phyloP scores from a whole-genome alignment of 2,888 invertebrate genomes.

The Dermolepida albohirtum region DNA sequence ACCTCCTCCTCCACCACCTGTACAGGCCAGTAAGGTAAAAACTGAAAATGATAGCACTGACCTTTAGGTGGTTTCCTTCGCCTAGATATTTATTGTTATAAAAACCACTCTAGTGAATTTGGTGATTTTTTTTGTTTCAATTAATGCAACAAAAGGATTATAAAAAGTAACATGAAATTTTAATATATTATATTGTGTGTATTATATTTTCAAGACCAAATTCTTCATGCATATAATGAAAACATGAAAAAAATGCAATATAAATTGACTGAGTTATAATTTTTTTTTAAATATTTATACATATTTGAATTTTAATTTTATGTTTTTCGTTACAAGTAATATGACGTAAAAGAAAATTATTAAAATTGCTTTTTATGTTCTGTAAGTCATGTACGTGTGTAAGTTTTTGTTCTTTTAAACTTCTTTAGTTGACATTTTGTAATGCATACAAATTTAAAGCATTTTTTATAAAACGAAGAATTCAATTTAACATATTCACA shows the following conservation, averaged over 20 bases:
- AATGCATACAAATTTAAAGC: background rate
- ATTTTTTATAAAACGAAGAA: background rate
- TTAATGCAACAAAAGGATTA: conserved; percentile 26
- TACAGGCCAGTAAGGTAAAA: conserved; percentile 49
- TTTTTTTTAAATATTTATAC: conserved; percentile 35
- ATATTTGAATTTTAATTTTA: conserved; percentile 24
- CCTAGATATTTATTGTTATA: conserved; percentile 37
- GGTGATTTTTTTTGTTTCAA: conserved; percentile 48
- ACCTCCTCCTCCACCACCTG: conserved; percentile 65
- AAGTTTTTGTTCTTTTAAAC: conserved; percentile 29
- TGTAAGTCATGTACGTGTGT: conserved; percentile 20
- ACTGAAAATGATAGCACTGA: conserved; percentile 61
- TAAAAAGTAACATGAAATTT: conserved; percentile 23
- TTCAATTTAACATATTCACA: background rate
- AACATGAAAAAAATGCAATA: conserved; percentile 15
- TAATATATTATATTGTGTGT: conserved; percentile 43
- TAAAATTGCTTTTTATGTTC: conserved; percentile 27
- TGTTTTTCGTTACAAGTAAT: conserved; percentile 24
- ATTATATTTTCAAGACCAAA: conserved; percentile 29
- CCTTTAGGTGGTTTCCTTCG: conserved; percentile 53
- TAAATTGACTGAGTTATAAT: conserved; percentile 38
- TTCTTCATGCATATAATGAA: background rate
- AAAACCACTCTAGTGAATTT: conserved; percentile 49
- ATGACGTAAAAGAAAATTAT: conserved; percentile 16
- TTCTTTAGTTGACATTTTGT: background rate